Conservation (phyloP, 1,140 invertebrate genomes). For the Caenorhabditis brenneri region DNA sequence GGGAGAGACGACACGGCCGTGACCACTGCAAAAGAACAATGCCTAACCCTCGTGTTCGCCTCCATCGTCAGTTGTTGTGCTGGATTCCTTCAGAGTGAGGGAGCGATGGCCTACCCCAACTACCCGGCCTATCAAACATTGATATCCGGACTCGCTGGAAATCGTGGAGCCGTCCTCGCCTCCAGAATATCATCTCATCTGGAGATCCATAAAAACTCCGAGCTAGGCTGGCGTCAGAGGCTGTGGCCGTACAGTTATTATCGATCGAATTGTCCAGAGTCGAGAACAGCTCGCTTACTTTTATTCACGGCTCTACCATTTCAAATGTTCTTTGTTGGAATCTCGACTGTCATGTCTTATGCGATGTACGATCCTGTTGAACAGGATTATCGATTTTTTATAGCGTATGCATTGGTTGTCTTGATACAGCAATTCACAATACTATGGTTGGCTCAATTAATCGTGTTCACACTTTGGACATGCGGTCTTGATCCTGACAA, state of each 20-base stretch:
- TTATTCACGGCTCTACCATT: slow-evolving; percentile 17
- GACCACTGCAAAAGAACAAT: background rate
- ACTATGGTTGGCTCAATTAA: background rate
- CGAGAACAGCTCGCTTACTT: background rate
- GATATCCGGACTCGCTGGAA: slow-evolving; percentile 8
- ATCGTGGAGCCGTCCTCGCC: slow-evolving; percentile 6
- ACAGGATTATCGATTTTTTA: background rate
- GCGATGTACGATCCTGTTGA: background rate
- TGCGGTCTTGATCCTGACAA: background rate
- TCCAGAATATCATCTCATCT: slow-evolving; percentile 11
- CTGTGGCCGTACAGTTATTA: background rate
- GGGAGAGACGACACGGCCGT: background rate
- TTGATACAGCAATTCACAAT: background rate
- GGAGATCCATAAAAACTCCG: background rate
- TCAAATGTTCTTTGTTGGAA: slow-evolving; percentile 26
- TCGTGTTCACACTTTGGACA: background rate
- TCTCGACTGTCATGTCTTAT: background rate
- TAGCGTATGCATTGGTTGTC: background rate
- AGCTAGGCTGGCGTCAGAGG: background rate
- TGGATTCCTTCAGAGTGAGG: background rate
- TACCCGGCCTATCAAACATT: slow-evolving; percentile 21
- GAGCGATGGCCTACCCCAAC: slow-evolving; percentile 1
- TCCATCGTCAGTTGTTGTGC: background rate
- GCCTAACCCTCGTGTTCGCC: background rate
- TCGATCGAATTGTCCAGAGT: background rate